Evolutionary conservation across 2,113 vertebrate genomes (phyloP), one percentile per base, ranked within the genome.

Genomic region (Riparia riparia): DNA sequence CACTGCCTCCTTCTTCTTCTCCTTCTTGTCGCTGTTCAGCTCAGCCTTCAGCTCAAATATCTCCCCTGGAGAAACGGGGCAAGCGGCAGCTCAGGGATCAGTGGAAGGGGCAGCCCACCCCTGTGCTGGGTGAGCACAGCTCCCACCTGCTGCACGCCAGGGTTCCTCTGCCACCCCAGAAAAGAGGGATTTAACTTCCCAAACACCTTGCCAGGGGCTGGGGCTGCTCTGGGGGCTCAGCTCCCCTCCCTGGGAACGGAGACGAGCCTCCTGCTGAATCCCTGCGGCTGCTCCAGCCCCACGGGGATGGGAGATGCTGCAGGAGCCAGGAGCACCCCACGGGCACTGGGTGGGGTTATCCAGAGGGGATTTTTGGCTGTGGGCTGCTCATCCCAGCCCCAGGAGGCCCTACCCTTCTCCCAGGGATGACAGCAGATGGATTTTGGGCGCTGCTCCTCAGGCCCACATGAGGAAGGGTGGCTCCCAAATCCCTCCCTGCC

Each of bases 41-140:
- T 99, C 99, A 2, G 99, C 99, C 95, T 99, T 99, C 96, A 99
- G 98, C 97, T 99, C 99, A 94, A 99, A 99, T 90, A 99, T 99
- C 98, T 99, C 99, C 80, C 99, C 99, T 99, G 96, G 28, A 92
- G 44, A 95, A 91, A 90, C 6, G 18, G 66, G 37, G 25, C 17
- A 69, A 69, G 5, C 6, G 41, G 39, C 42, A 90, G 60, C 37
- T 45, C 61, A 28, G 47, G 37, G 25, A 2, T 21, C 2, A 12
- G 44, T 10, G 45, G 9, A 45, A 11, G 44, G 28, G n/a, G 50
- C 29, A 45, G 7, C 45, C 50, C 42, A 24, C 2, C 2, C 13
- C 45, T 29, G 6, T 9, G 14, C 57, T 29, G 41, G 53, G 58
- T 0, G 28, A 57, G 57, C 71, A 24, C 22, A 57, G 39, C 66